Percentiles rank a stretch among this genome's conserved stretches.
phyloP scores from a whole-genome alignment of 2,888 invertebrate species.

The Protula sp. region DNA sequence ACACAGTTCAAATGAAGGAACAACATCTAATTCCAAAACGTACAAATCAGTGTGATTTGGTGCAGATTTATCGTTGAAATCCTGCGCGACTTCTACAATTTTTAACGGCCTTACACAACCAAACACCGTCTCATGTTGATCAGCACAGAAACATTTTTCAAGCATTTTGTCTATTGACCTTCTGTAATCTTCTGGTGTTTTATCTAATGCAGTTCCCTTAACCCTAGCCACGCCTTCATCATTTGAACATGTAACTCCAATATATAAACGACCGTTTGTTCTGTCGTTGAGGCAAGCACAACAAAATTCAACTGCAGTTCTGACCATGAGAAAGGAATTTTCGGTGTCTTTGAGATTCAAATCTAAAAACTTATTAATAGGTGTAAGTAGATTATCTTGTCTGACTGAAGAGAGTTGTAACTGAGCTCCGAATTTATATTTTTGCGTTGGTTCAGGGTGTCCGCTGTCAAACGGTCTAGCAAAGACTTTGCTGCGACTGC shows the following conservation, averaged over 20 bases:
- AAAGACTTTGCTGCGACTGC: no score
- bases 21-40: conserved; percentile 13
- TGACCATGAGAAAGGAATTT: neutral
- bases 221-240: neutral
- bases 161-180: conserved; percentile 8
- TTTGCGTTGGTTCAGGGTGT: neutral
- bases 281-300: conserved; percentile 23
- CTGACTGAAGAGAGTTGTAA: no score
- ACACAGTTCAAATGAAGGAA: conserved; percentile 2
- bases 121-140: conserved; percentile 15
- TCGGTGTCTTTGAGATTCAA: neutral
- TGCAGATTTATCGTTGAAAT: no score
- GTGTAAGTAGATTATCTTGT: no score
- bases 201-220: neutral
- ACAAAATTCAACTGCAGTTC: neutral
- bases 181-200: neutral
- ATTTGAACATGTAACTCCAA: no score
- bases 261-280: conserved; percentile 23
- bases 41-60: neutral
- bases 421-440: no score
- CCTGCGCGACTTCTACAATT: conserved; percentile 16
- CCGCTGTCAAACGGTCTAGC: no score
- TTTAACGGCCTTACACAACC: conserved; percentile 14
- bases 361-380: no score
- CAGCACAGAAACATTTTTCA: conserved; percentile 11